phyloP scores from a whole-genome alignment of 2,113 vertebrate species.

The Albula glossodonta region DNA sequence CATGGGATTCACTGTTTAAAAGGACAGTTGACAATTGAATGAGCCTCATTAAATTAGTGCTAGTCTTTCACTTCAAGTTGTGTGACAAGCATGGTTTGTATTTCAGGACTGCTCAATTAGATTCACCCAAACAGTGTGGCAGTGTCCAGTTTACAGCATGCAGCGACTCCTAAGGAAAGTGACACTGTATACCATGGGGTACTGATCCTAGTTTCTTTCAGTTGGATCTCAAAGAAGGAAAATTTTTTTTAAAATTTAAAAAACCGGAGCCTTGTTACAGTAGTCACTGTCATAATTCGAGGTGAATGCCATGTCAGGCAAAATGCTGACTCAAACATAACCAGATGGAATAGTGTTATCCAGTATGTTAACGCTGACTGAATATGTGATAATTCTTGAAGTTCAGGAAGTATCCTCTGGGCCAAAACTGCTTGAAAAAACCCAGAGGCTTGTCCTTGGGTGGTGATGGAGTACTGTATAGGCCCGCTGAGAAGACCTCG shows the following conservation, averaged over 20 bases:
- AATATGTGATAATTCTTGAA: too few species aligned
- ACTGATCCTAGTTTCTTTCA: too few species aligned
- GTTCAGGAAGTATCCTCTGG: background rate
- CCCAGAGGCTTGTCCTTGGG: background rate
- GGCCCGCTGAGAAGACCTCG: background rate
- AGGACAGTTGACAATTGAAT: background rate
- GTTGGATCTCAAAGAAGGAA: background rate
- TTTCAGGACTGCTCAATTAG: background rate
- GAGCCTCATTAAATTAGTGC: background rate
- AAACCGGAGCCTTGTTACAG: background rate
- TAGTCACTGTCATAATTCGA: background rate
- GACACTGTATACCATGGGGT: too few species aligned
- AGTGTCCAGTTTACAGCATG: background rate
- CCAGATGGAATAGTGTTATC: too few species aligned
- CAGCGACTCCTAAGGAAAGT: background rate
- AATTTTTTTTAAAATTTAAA: background rate
- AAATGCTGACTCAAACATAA: background rate
- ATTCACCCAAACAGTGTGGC: background rate
- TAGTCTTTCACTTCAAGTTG: background rate
- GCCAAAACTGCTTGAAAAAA: background rate
- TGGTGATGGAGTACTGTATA: background rate
- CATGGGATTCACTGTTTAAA: background rate
- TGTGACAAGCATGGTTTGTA: slow-evolving; percentile 8
- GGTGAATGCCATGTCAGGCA: background rate
- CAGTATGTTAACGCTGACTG: too few species aligned